Conservation (phyloP, 2,113 vertebrate genomes). For the Stomatorhinus ivindoensis region DNA sequence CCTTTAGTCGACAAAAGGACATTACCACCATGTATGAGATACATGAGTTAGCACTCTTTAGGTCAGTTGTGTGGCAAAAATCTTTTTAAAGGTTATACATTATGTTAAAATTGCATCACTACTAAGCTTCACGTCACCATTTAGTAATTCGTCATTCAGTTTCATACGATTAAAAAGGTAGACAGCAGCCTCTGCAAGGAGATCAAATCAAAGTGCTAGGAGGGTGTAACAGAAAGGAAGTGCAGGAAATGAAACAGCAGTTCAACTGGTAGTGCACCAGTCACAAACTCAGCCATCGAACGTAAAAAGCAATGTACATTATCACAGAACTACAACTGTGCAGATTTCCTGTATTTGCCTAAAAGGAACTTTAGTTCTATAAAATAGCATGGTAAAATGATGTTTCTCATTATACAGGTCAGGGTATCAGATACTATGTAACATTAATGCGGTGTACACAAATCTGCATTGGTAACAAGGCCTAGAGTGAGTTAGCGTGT, state of each 20-base stretch:
- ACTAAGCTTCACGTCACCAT: conserved; percentile 27
- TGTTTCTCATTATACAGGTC: not conserved
- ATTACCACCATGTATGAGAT: conserved; percentile 61
- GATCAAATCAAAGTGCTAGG: conserved; percentile 17
- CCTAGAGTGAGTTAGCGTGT: not conserved
- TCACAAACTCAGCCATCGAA: not conserved
- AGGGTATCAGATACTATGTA: not conserved
- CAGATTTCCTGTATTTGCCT: not conserved
- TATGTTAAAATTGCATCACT: conserved; percentile 19
- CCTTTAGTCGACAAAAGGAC: conserved; percentile 32
- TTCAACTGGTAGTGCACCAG: not conserved
- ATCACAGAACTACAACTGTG: not conserved
- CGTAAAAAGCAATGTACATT: not conserved
- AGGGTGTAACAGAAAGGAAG: conserved; percentile 27
- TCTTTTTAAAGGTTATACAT: conserved; percentile 31
- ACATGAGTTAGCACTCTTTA: conserved; percentile 43
- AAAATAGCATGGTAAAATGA: not conserved
- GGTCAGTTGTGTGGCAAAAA: conserved; percentile 58
- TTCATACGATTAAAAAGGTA: conserved; percentile 30
- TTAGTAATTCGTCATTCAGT: conserved; percentile 35
- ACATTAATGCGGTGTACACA: not conserved
- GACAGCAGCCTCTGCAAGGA: conserved; percentile 31
- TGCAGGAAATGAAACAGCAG: conserved; percentile 19
- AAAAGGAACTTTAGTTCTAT: not conserved
- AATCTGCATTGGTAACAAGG: not conserved